phyloP scores from a whole-genome alignment of 2,888 invertebrate species.

The Heliconius charithonia region DNA sequence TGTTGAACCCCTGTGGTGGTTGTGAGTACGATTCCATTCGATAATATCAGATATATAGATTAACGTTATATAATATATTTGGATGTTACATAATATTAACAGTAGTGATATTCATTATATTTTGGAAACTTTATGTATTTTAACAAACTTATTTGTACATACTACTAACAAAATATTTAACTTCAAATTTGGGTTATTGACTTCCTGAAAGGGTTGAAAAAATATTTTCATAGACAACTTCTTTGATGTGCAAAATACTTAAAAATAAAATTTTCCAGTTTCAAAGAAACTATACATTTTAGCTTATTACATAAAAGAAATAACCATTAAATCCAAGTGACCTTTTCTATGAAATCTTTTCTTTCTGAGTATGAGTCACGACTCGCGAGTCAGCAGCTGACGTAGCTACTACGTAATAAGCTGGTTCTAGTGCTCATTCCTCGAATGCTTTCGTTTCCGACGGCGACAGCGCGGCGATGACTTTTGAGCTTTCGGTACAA shows the following conservation, averaged over 20 bases:
- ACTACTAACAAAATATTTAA: too few relatives aligned
- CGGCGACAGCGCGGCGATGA: constrained; percentile 28
- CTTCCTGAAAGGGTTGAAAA: not conserved
- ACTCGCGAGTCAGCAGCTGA: not conserved
- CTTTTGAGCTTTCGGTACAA: not conserved
- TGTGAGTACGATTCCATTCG: too few relatives aligned
- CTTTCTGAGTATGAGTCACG: not conserved
- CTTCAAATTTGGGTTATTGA: not conserved
- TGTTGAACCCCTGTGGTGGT: too few relatives aligned
- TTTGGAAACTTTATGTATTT: not conserved
- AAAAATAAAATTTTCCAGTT: too few relatives aligned
- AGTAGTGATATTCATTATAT: not conserved
- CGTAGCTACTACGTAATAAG: not conserved
- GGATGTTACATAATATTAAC: too few relatives aligned
- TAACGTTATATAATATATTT: too few relatives aligned
- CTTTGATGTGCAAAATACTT: too few relatives aligned
- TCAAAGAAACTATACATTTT: too few relatives aligned
- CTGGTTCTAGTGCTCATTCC: constrained; percentile 24
- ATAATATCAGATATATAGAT: too few relatives aligned
- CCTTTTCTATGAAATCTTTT: not conserved
- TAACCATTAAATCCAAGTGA: not conserved
- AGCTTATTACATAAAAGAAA: too few relatives aligned
- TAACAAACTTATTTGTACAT: too few relatives aligned
- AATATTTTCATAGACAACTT: too few relatives aligned
- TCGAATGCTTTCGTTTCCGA: constrained; percentile 48